These are phyloP conservation scores for Falco novaeseelandiae DNA, from an alignment of 2,797 vertebrate species.

Conservation along the genomic window DNA sequence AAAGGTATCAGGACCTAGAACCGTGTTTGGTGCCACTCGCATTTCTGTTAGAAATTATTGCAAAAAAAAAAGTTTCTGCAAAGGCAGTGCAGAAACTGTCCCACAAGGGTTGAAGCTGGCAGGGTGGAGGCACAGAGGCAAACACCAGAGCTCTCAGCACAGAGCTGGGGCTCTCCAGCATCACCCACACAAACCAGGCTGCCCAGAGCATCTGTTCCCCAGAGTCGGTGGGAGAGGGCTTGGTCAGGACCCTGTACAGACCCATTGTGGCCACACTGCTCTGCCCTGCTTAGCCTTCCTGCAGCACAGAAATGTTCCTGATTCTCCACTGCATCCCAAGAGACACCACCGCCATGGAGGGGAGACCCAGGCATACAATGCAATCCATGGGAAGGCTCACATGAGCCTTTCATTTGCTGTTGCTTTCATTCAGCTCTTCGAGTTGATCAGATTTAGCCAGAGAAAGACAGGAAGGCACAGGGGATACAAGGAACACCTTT, in stretches of 20 bases:
- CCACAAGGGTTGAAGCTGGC: neutral
- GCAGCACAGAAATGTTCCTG: neutral
- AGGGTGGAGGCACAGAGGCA: neutral
- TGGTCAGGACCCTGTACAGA: neutral
- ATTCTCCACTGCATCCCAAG: neutral
- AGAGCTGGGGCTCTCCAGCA: neutral
- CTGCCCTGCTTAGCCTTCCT: neutral
- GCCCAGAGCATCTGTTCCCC: neutral
- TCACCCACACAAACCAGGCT: neutral
- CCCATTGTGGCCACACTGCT: fast-evolving
- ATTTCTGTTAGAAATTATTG: neutral
- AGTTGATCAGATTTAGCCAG: neutral
- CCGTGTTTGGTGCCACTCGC: neutral
- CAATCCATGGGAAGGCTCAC: neutral
- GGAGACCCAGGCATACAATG: neutral
- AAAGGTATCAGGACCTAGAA: neutral
- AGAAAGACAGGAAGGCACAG: neutral
- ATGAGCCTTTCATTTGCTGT: neutral
- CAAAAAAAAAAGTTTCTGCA: too few species aligned
- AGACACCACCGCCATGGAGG: neutral
- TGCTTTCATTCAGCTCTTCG: neutral
- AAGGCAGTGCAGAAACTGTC: neutral
- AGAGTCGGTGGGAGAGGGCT: too few species aligned
- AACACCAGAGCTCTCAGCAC: neutral
- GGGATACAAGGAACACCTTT: neutral